Evolutionary conservation across 2,113 vertebrate species (phyloP).

Genomic region (Phalacrocorax pelagicus): DNA sequence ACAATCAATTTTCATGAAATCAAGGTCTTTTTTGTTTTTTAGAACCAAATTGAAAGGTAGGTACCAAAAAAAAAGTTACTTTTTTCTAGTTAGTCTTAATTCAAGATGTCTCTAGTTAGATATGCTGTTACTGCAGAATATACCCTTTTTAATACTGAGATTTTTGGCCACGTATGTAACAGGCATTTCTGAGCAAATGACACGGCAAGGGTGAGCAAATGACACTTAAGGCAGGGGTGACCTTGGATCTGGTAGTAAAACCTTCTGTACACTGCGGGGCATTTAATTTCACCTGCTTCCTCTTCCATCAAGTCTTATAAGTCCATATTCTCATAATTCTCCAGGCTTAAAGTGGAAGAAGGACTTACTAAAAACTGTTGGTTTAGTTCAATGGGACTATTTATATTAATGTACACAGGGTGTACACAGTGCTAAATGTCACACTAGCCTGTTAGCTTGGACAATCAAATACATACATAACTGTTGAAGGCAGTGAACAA

Average conservation of each 20-base stretch:
- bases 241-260: not conserved
- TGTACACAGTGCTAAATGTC: not conserved
- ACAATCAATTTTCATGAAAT: not conserved
- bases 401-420: not conserved
- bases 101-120: not conserved
- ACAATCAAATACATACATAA: not conserved
- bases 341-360: not conserved
- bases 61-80: not conserved
- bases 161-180: not conserved
- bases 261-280: accelerated
- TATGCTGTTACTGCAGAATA: not conserved
- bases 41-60: not conserved
- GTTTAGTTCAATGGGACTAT: not conserved
- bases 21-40: not conserved
- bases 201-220: not conserved
- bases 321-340: not conserved
- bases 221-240: not conserved
- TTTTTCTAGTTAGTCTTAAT: not conserved
- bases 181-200: not conserved
- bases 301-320: not conserved
- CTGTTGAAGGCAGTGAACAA: not conserved
- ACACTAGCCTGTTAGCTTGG: not conserved
- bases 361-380: not conserved
- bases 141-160: not conserved
- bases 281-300: not conserved